Percentiles rank a stretch among this genome's conserved stretches.
Evolutionary conservation across 2,113 vertebrate genomes (phyloP).

Genomic region (Ciconia boyciana): DNA sequence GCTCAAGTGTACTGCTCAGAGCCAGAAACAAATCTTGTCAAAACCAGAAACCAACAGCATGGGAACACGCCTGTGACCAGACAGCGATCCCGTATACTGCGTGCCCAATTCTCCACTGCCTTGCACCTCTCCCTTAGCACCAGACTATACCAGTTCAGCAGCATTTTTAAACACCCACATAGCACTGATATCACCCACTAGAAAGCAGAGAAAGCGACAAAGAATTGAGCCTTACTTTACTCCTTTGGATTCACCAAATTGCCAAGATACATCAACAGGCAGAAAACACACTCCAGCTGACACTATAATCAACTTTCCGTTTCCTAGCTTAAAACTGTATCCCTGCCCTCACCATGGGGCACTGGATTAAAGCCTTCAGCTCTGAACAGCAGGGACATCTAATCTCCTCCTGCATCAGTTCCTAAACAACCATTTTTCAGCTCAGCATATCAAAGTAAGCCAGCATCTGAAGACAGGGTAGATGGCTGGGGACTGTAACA

Average conservation of each 20-base stretch:
- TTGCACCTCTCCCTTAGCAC: background rate
- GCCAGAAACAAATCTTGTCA: background rate
- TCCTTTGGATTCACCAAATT: background rate
- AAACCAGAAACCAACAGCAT: too few relatives aligned
- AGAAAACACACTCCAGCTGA: background rate
- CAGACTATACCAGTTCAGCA: background rate
- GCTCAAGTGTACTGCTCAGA: background rate
- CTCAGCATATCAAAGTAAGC: background rate
- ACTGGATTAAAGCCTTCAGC: background rate
- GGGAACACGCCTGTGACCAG: background rate
- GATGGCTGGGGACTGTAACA: too few relatives aligned
- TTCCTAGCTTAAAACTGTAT: background rate
- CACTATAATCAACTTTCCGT: background rate
- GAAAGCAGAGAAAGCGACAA: background rate
- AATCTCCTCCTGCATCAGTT: background rate
- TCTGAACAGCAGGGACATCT: background rate
- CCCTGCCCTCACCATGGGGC: background rate
- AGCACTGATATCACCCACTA: background rate
- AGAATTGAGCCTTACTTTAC: background rate
- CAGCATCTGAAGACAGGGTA: background rate
- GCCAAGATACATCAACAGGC: background rate
- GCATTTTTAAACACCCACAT: background rate
- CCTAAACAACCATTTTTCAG: background rate
- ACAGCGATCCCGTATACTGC: rapidly evolving
- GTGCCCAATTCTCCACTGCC: background rate